Evolutionary conservation across 2,797 vertebrate species (phyloP).

Genomic region (Chaetodon trifasciatus): DNA sequence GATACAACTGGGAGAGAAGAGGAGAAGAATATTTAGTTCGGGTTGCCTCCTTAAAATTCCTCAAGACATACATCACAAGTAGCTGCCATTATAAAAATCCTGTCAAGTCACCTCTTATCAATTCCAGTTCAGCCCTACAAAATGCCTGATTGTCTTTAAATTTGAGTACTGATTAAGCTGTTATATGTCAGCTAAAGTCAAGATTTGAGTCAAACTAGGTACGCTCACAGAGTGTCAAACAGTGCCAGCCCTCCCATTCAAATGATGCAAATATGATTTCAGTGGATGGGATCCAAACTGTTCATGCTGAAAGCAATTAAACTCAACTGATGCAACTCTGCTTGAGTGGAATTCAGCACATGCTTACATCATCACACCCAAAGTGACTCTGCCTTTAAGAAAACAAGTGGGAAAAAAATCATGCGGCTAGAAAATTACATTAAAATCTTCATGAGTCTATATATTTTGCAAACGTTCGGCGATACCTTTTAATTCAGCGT

Average conservation of each 20-base stretch:
- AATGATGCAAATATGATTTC: slow-evolving; percentile 60
- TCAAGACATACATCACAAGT: slow-evolving; percentile 34
- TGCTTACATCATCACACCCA: slow-evolving; percentile 43
- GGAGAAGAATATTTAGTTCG: slow-evolving; percentile 65
- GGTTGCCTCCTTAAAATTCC: slow-evolving; percentile 51
- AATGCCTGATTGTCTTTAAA: slow-evolving; percentile 1
- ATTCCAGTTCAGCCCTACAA: neutral
- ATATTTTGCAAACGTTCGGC: neutral
- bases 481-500: neutral
- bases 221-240: slow-evolving; percentile 11
- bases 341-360: slow-evolving; percentile 28
- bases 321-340: slow-evolving; percentile 57
- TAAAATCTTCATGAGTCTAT: neutral
- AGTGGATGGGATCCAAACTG: slow-evolving; percentile 41
- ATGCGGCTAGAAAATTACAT: neutral
- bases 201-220: slow-evolving; percentile 16
- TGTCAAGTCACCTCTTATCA: slow-evolving; percentile 2
- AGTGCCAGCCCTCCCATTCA: slow-evolving; percentile 19
- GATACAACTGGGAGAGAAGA: slow-evolving; percentile 75
- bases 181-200: slow-evolving; percentile 18
- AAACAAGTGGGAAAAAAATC: neutral
- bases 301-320: slow-evolving; percentile 52
- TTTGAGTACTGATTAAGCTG: slow-evolving; percentile 16
- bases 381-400: slow-evolving; percentile 8
- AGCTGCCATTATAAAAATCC: slow-evolving; percentile 3